Evolutionary conservation across 2,113 vertebrate species (phyloP).

Genomic region (Oenanthe melanoleuca): DNA sequence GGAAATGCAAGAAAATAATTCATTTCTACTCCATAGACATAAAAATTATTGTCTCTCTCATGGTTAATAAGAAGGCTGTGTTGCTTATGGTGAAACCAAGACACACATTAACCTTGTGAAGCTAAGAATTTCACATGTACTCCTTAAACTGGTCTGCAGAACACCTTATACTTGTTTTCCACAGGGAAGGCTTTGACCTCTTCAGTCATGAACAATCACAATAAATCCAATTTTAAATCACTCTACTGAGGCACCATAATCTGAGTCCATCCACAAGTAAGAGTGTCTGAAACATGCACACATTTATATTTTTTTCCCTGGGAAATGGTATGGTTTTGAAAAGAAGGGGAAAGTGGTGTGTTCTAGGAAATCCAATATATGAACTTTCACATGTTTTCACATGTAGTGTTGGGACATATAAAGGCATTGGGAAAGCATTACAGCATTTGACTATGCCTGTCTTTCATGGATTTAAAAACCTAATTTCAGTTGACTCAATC

Average conservation of each 20-base stretch:
- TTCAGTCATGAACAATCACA: neutral
- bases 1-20: neutral
- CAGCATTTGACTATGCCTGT: neutral
- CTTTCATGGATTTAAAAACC: neutral
- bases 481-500: neutral
- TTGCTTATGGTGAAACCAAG: neutral
- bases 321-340: neutral
- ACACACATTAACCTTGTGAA: neutral
- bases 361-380: neutral
- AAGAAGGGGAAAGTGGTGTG: neutral
- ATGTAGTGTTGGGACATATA: neutral
- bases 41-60: neutral
- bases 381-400: neutral
- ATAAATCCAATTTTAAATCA: slow-evolving; percentile 21
- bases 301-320: neutral
- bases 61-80: neutral
- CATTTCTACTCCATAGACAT: neutral
- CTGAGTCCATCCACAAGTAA: neutral
- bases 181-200: neutral
- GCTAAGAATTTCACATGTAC: neutral
- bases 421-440: neutral
- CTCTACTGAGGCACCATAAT: neutral
- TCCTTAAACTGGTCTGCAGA: neutral
- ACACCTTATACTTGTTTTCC: neutral
- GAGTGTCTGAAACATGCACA: neutral